A percentile compares a stretch with the other conserved stretches of the same genome.
These are phyloP conservation scores for Taenioides sp. DNA, from an alignment of 2,797 vertebrate species.

Conservation along the genomic window DNA sequence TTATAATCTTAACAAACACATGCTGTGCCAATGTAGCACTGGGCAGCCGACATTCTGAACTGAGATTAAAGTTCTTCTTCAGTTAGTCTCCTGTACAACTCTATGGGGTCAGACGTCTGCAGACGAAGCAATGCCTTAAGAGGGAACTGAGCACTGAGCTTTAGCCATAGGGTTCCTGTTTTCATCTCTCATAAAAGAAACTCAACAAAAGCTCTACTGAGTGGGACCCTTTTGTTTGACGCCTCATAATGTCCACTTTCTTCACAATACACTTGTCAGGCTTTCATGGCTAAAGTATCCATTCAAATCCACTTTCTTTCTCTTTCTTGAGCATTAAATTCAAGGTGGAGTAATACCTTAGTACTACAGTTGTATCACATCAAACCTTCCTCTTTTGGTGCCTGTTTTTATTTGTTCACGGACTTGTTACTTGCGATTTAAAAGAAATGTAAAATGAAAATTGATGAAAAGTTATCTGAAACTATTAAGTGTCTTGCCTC, in stretches of 20 bases:
- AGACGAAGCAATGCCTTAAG: slow-evolving; percentile 16
- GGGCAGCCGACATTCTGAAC: slow-evolving; percentile 6
- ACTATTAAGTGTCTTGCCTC: slow-evolving; percentile 11
- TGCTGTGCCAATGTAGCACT: slow-evolving; percentile 18
- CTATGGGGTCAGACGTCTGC: slow-evolving; percentile 19
- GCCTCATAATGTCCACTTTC: not conserved
- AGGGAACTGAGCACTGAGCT: slow-evolving; percentile 50
- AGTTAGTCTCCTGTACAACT: slow-evolving; percentile 9
- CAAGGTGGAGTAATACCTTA: not conserved
- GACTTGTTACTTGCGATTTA: not conserved
- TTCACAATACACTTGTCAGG: not conserved
- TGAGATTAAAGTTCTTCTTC: slow-evolving; percentile 13
- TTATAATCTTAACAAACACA: slow-evolving; percentile 37
- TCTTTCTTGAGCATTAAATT: not conserved
- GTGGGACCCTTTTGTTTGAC: not conserved
- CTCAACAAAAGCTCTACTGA: not conserved
- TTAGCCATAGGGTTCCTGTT: slow-evolving; percentile 44
- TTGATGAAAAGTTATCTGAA: not conserved
- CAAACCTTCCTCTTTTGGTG: slow-evolving; percentile 39
- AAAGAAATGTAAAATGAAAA: not conserved
- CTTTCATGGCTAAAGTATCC: not conserved
- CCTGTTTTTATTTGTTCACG: slow-evolving; percentile 1
- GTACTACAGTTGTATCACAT: not conserved
- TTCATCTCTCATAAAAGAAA: slow-evolving; percentile 1
- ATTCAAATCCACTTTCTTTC: slow-evolving; percentile 13